Evolutionary conservation across 2,113 vertebrate species (phyloP), one percentile per base, ranked within the genome.

Genomic region (Thamnophis sirtalis): DNA sequence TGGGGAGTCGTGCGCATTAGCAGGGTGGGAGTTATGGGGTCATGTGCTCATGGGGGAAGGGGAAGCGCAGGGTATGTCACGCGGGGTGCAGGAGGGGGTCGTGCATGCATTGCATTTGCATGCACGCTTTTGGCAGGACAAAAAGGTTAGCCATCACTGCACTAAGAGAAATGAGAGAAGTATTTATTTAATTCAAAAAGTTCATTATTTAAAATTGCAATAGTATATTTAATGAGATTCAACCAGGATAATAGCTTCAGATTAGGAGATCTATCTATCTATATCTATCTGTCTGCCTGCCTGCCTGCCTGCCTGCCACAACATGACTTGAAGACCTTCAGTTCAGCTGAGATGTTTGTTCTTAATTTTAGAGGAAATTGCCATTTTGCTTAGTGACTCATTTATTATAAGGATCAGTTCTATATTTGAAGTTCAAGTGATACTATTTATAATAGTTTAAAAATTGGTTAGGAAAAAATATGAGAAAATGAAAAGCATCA

Each of bases 321-420:
- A 86, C 7, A 53, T 17, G 15, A 15, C 24, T 24, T 90, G 43
- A 17, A 91, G 17, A 91, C 73, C 90, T 85, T 17, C 33, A 55
- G 89, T 38, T 84, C 54, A 85, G 56, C 33, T 51, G n/a, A 91
- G 17, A 13, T 60, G 22, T 38, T 53, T 90, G 28, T 84, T 58
- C 94, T 92, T 58, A 84, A 92, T 21, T 87, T 94, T 92, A 13
- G 49, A 21, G 85, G 26, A 94, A 17, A 89, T 60, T 28, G n/a
- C 5, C 19, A 7, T 26, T 0, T 0, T 11, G 91, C 5, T 56
- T 80, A 0, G 1, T 5, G 48, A 3, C 13, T 10, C 63, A 3
- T 10, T 84, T 84, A 93, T 13, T 5, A 0, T 28, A 90, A 55
- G 51, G 21, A 33, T 54, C 43, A 90, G 33, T 91, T n/a, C 9